phyloP scores from a whole-genome alignment of 2,113 vertebrate species.

The Mustela nigripes region DNA sequence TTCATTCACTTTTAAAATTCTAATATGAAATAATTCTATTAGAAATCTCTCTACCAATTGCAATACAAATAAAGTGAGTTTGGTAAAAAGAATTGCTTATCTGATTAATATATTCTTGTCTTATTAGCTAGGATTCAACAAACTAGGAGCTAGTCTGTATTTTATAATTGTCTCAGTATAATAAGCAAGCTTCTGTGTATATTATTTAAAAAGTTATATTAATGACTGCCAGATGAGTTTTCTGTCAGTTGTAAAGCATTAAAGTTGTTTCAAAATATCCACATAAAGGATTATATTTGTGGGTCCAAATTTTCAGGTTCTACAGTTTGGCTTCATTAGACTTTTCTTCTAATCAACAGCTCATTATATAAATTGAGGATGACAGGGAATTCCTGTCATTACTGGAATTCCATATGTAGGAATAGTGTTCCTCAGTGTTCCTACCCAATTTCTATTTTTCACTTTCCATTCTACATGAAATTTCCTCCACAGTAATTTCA shows the following conservation, averaged over 20 bases:
- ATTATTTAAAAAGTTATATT: not conserved
- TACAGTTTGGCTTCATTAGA: not conserved
- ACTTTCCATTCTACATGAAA: not conserved
- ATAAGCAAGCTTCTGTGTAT: not conserved
- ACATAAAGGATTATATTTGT: not conserved
- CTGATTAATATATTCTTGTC: slow-evolving; percentile 56
- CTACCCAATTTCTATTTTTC: not conserved
- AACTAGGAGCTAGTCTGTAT: not conserved
- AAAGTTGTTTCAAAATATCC: not conserved
- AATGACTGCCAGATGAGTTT: not conserved
- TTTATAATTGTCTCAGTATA: not conserved
- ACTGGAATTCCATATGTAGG: not conserved
- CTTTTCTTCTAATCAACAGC: not conserved
- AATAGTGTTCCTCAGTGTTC: not conserved
- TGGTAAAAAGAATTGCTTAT: slow-evolving; percentile 54
- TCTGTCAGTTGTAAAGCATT: not conserved
- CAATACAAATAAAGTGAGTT: not conserved
- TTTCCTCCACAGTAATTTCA: not conserved
- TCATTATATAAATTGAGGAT: not conserved
- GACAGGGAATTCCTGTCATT: not conserved
- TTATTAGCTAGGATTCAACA: not conserved
- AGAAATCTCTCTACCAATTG: slow-evolving; percentile 61
- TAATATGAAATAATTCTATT: slow-evolving; percentile 41
- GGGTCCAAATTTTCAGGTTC: not conserved
- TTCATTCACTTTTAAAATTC: slow-evolving; percentile 76